These are phyloP conservation scores for Nyctibius bracteatus DNA, from an alignment of 2,113 vertebrate genomes.

Conservation along the genomic window DNA sequence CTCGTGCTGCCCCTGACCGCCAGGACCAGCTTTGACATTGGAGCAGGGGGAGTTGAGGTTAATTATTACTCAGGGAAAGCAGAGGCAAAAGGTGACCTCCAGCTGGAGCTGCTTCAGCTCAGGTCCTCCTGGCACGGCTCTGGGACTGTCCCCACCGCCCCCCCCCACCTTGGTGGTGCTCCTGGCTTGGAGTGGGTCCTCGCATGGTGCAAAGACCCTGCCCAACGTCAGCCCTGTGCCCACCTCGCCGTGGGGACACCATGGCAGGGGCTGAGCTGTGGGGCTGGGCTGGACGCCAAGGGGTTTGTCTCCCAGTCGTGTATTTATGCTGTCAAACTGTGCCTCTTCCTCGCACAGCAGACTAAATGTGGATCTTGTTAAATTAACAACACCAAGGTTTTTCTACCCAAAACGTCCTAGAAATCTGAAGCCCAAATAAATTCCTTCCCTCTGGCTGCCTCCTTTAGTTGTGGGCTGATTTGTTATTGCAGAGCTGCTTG, in stretches of 20 bases:
- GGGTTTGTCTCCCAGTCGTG: background rate
- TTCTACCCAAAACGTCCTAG: background rate
- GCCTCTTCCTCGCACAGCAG: background rate
- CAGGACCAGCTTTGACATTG: background rate
- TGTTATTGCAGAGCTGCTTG: background rate
- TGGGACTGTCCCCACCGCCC: background rate
- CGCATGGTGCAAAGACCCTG: background rate
- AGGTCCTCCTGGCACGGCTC: background rate
- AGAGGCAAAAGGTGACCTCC: background rate
- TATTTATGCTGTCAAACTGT: background rate
- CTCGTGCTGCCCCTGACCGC: background rate
- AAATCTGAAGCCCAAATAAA: background rate
- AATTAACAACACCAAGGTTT: background rate
- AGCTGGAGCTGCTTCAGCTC: background rate
- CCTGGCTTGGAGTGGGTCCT: background rate
- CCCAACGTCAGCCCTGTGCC: background rate
- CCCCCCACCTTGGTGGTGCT: background rate
- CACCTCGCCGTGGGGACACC: background rate
- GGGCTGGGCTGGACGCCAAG: accelerated
- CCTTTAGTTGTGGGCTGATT: background rate
- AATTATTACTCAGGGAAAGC: background rate
- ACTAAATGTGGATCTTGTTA: background rate
- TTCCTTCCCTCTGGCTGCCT: background rate
- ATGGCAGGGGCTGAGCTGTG: background rate
- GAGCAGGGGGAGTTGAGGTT: background rate